A percentile compares a stretch with the other conserved stretches of the same genome.
Conservation (phyloP, 2,113 vertebrate genomes). For the Condylura cristata region DNA sequence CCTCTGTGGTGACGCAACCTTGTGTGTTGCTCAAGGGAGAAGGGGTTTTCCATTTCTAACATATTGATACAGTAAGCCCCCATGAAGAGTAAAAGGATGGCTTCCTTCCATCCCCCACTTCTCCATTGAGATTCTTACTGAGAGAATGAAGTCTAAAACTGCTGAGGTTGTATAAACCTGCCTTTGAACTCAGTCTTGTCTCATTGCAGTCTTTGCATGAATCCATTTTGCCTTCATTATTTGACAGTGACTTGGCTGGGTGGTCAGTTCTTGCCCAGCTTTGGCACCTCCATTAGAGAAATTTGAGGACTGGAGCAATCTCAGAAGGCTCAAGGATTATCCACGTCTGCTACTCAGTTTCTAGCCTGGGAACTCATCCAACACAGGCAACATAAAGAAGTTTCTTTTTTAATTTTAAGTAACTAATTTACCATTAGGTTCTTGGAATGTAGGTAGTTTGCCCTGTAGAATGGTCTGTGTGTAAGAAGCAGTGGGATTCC, state of each 20-base stretch:
- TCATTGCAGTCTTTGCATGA: background rate
- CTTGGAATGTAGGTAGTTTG: conserved; percentile 5
- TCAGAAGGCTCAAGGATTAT: background rate
- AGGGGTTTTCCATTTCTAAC: background rate
- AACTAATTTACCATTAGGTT: conserved; percentile 49
- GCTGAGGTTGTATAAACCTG: conserved; percentile 2
- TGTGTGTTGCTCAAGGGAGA: background rate
- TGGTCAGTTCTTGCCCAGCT: background rate
- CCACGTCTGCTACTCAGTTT: conserved; percentile 8
- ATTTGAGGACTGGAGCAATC: background rate
- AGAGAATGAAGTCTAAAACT: background rate
- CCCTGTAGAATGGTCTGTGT: no score
- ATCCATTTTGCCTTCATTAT: background rate
- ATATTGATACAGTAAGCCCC: no score
- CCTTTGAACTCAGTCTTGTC: conserved; percentile 34
- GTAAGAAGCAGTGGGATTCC: no score
- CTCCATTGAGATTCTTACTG: background rate
- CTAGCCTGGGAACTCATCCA: conserved; percentile 16
- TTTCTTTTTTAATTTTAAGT: conserved; percentile 59
- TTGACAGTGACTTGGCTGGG: background rate
- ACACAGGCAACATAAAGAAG: conserved; percentile 7
- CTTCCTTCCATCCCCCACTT: background rate
- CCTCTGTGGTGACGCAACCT: background rate
- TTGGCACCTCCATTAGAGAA: background rate
- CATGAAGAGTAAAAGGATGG: background rate